Evolutionary conservation across 2,113 vertebrate species (phyloP).

Genomic region (Todiramphus saurophagus): DNA sequence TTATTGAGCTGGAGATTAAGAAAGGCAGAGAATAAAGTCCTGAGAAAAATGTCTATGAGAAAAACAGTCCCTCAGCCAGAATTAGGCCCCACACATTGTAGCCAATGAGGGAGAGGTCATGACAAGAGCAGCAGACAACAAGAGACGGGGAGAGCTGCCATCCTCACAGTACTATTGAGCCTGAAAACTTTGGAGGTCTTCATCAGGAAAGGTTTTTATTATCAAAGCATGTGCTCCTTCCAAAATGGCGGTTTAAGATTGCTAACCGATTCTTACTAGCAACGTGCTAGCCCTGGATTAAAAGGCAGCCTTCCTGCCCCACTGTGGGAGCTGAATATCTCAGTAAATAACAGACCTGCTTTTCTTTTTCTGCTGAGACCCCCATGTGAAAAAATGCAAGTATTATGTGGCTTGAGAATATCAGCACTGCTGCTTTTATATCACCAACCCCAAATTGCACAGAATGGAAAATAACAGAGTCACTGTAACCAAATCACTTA

Average conservation of each 20-base stretch:
- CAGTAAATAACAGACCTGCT: conserved; percentile 25
- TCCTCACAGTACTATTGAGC: not conserved
- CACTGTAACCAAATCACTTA: not conserved
- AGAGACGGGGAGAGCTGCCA: not conserved
- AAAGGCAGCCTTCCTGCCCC: not conserved
- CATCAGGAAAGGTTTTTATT: not conserved
- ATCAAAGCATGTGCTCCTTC: not conserved
- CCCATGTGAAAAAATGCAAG: not conserved
- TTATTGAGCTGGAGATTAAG: not conserved
- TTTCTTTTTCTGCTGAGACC: not conserved
- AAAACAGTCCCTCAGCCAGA: not conserved
- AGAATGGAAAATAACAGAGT: conserved; percentile 37
- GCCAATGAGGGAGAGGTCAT: fast-evolving
- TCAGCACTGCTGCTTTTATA: not conserved
- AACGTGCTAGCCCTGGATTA: not conserved
- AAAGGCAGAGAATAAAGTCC: not conserved
- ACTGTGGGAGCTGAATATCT: not conserved
- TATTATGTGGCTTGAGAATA: not conserved
- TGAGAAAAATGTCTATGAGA: not conserved
- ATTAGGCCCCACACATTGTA: not conserved
- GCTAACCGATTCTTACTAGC: not conserved
- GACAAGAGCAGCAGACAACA: not conserved
- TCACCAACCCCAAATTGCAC: not conserved
- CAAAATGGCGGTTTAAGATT: not conserved
- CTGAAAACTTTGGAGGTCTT: not conserved